phyloP scores from a whole-genome alignment of 2,888 invertebrate species.

The Eilema caniola region DNA sequence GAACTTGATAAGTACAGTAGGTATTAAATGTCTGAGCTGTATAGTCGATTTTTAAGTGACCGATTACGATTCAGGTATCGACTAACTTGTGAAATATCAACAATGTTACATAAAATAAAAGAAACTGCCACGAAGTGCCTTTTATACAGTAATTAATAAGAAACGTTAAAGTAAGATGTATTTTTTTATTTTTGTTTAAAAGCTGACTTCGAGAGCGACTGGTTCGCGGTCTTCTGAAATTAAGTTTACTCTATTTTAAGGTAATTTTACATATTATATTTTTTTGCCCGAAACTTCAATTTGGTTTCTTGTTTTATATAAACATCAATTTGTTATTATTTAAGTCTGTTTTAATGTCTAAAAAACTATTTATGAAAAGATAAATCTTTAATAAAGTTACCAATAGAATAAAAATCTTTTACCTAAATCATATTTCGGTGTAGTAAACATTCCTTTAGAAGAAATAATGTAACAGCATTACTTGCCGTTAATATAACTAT shows the following conservation, averaged over 20 bases:
- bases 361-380: slow-evolving; percentile 82
- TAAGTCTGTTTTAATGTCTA: slow-evolving; percentile 75
- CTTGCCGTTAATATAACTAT: slow-evolving; percentile 78
- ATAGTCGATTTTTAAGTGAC: slow-evolving; percentile 47
- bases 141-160: slow-evolving; percentile 74
- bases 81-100: slow-evolving; percentile 72
- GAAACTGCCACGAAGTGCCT: slow-evolving; percentile 86
- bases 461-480: slow-evolving; percentile 58
- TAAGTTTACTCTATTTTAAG: slow-evolving; percentile 60
- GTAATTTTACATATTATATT: slow-evolving; percentile 43
- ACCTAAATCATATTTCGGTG: slow-evolving; percentile 53
- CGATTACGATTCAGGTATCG: slow-evolving; percentile 60
- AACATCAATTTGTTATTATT: slow-evolving; percentile 64
- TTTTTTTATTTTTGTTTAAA: slow-evolving; percentile 54
- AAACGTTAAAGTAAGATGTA: slow-evolving; percentile 59
- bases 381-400: slow-evolving; percentile 82
- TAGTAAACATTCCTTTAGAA: slow-evolving; percentile 47
- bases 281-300: slow-evolving; percentile 44
- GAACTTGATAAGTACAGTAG: slow-evolving; percentile 81
- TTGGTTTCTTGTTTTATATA: slow-evolving; percentile 53
- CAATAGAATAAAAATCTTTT: slow-evolving; percentile 74
- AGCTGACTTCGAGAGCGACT: slow-evolving; percentile 71
- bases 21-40: slow-evolving; percentile 63
- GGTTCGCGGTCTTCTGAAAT: slow-evolving; percentile 75
- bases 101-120: slow-evolving; percentile 70